Base-by-base conservation (phyloP, 2,888 invertebrate genomes). In the Adineta ricciae region DNA sequence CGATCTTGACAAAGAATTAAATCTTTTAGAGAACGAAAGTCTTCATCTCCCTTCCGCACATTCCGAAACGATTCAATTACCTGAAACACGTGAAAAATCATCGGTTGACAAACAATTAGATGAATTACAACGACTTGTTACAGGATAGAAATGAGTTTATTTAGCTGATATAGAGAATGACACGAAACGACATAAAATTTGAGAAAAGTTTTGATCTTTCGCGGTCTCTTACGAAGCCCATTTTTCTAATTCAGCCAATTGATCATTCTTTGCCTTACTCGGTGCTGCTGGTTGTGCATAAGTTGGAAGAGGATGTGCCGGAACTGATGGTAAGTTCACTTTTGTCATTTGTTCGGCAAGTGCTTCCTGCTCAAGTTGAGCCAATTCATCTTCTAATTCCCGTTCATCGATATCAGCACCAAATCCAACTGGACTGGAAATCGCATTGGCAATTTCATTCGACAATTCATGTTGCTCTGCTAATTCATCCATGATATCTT, bases 401-500 rank as follows among this genome's bases (percentile, higher is more conserved):
- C 84, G 54, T 38, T 86, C 86, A 38, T 86, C 86, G 3, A 84
- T 72, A 32, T 85, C 83, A 41, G 84, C 82, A 83, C 78, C 86
- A n/a, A 78, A 78, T 24, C 78, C 96, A 64, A 96, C 95, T 86
- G 98, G 98, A 92, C 96, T 96, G 86, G 97, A 97, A 91, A 99
- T 99, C 14, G 98, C 99, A 90, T 97, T 96, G 0, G 97, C 96
- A 88, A 99, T 98, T 93, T 99, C 99, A 88, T 94, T 94, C 1
- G 98, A 97, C 84, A 99, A 94, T 90, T 99, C 97, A 91, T 98
- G 97, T 91, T 99, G 98, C 89, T 99, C 99, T 14, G 97, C 97
- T 87, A 99, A 96, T 88, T 99, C 98, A 90, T 99, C 99, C 97
- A 99, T 98, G 92, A 99, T 94, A 89, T 98, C 96, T 90, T 99